phyloP scores from a whole-genome alignment of 2,797 vertebrate genomes.

The Tadarida brasiliensis region DNA sequence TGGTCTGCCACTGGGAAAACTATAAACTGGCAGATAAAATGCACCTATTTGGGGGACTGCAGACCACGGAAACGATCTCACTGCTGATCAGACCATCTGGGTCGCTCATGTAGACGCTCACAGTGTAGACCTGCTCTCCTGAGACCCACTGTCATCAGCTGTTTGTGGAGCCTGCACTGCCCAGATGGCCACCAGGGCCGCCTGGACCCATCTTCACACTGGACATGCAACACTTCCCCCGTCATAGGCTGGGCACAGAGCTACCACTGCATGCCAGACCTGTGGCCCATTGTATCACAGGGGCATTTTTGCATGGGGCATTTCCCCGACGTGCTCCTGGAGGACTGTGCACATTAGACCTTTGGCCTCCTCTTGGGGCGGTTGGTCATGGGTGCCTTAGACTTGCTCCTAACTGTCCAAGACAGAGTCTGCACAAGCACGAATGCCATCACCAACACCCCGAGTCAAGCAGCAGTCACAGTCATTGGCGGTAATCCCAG shows the following conservation, averaged over 20 bases:
- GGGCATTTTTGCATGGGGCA: not conserved
- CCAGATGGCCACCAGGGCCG: not conserved
- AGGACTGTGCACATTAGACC: rapidly evolving
- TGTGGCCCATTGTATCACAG: not conserved
- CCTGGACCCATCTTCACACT: not conserved
- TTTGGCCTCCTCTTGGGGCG: not conserved
- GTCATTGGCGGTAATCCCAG: not conserved
- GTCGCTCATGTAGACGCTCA: not conserved
- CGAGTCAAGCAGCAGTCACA: not conserved
- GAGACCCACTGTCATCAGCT: not conserved
- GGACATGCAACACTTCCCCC: too few species aligned
- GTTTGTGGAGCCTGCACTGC: not conserved
- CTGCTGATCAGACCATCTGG: not conserved
- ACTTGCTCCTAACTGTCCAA: not conserved
- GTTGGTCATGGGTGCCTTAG: rapidly evolving
- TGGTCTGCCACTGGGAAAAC: not conserved
- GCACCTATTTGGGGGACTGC: not conserved
- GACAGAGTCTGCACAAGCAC: not conserved
- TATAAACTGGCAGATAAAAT: not conserved
- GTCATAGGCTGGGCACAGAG: not conserved
- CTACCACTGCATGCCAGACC: not conserved
- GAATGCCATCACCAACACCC: not conserved
- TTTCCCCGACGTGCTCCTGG: not conserved
- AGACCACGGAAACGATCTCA: not conserved
- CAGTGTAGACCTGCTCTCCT: not conserved